These are phyloP conservation scores for Pluvialis apricaria DNA, from an alignment of 2,113 vertebrate species.

Conservation along the genomic window DNA sequence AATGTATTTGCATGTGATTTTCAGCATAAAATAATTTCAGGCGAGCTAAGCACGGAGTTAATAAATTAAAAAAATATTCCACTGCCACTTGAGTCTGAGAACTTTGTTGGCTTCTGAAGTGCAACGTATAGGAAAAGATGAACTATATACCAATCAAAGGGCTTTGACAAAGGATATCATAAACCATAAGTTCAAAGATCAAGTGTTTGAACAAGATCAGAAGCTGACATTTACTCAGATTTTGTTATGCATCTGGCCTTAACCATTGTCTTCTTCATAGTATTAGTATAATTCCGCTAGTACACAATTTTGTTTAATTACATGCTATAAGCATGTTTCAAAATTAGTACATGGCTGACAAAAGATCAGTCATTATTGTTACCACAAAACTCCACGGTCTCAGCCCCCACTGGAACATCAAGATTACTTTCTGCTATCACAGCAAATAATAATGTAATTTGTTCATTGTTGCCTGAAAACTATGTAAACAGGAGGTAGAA, in stretches of 20 bases:
- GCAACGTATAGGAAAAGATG: neutral
- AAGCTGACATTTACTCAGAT: neutral
- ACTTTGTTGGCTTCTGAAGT: neutral
- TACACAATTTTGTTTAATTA: neutral
- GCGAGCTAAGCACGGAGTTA: neutral
- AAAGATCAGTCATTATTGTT: neutral
- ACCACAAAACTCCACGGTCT: neutral
- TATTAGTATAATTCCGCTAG: neutral
- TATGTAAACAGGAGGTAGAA: neutral
- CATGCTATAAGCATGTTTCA: neutral
- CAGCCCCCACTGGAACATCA: neutral
- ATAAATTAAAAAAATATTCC: neutral
- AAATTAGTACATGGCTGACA: neutral
- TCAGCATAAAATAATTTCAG: neutral
- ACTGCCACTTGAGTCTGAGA: neutral
- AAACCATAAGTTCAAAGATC: conserved; percentile 22
- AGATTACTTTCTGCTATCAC: neutral
- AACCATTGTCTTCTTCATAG: neutral
- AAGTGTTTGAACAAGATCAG: neutral
- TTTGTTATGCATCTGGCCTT: neutral
- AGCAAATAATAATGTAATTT: neutral
- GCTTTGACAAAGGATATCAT: neutral
- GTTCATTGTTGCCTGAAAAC: neutral
- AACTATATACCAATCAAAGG: neutral
- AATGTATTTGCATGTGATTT: neutral